These are phyloP conservation scores for Eustalomyia histrio DNA, from an alignment of 2,888 invertebrate genomes.

Conservation along the genomic window DNA sequence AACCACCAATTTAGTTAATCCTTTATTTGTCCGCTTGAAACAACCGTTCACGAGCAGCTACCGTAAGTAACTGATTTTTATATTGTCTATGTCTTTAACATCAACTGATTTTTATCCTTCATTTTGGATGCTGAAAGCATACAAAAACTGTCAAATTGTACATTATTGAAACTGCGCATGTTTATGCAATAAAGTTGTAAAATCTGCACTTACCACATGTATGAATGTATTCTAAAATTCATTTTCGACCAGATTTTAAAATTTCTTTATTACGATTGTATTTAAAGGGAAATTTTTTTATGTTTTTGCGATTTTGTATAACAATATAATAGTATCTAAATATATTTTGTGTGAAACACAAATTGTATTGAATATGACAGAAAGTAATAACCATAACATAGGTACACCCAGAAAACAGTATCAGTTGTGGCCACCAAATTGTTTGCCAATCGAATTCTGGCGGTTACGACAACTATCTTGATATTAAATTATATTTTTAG, in stretches of 20 bases:
- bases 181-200: slow-evolving; percentile 50
- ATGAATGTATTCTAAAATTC: slow-evolving; percentile 54
- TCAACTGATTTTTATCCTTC: slow-evolving; percentile 15
- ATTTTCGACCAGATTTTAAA: slow-evolving; percentile 62
- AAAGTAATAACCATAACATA: no score
- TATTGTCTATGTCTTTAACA: slow-evolving; percentile 69
- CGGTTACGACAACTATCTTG: no score
- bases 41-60: slow-evolving; percentile 76
- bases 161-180: slow-evolving; percentile 55
- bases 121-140: slow-evolving; percentile 41
- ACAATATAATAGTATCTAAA: no score
- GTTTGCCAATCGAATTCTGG: no score
- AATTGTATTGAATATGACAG: background rate
- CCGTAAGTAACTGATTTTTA: slow-evolving; percentile 77
- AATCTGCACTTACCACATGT: slow-evolving; percentile 46
- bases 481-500: no score
- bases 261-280: background rate
- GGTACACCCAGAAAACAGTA: no score
- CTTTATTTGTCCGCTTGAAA: slow-evolving; percentile 70
- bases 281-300: background rate
- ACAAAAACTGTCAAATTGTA: background rate
- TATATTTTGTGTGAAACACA: background rate
- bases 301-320: background rate
- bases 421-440: no score
- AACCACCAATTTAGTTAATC: slow-evolving; percentile 33